These are phyloP conservation scores for Lobophora halterata DNA, from an alignment of 2,888 invertebrate species.

Conservation along the genomic window DNA sequence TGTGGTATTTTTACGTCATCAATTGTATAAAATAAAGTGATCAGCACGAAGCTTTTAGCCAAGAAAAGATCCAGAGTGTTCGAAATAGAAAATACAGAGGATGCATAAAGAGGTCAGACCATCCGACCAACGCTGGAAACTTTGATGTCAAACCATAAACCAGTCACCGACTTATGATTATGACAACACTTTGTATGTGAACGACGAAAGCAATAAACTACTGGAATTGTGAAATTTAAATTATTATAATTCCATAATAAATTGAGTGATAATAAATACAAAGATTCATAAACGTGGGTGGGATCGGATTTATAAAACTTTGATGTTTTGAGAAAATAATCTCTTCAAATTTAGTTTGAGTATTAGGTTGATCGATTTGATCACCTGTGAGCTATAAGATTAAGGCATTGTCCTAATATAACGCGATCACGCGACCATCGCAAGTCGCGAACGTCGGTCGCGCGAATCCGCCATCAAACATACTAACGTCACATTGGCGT, in stretches of 20 bases:
- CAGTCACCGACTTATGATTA: conserved; percentile 42
- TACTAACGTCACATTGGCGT: no score
- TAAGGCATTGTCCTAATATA: no score
- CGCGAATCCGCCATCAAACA: no score
- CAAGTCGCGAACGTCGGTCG: no score
- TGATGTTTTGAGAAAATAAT: conserved; percentile 6
- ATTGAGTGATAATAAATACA: conserved; percentile 10
- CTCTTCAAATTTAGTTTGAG: neutral
- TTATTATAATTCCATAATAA: conserved; percentile 11
- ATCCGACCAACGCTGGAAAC: conserved; percentile 44
- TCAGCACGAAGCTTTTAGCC: neutral
- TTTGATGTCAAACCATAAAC: conserved; percentile 46
- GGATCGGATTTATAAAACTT: no score
- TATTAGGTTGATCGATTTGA: no score
- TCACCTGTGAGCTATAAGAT: conserved; percentile 1
- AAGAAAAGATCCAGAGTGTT: conserved; percentile 7
- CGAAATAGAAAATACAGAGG: conserved; percentile 30
- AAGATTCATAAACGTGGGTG: conserved; percentile 11
- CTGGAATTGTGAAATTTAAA: conserved; percentile 13
- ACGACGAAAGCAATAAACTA: conserved; percentile 21
- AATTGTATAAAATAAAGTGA: no score
- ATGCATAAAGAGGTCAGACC: conserved; percentile 45
- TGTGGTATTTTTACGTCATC: no score
- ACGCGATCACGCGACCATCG: no score
- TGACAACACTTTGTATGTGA: conserved; percentile 26